Evolutionary conservation across 1,140 invertebrate genomes (phyloP), one percentile per base, ranked within the genome.

Genomic region (Trissolcus basalis): DNA sequence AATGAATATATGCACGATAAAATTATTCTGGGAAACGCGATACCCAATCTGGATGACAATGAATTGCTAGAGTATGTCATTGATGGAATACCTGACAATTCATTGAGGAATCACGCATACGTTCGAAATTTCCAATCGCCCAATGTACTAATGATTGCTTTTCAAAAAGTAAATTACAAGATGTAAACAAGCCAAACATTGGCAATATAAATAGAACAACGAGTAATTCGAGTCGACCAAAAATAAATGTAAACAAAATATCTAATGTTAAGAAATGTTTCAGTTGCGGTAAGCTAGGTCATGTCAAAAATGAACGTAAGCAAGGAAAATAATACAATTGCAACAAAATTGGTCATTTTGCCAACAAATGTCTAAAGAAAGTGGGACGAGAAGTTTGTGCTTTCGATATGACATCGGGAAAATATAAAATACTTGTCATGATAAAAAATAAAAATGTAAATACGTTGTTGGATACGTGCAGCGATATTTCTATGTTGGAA

Each of bases 21-120:
- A n/a, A n/a, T n/a, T n/a, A n/a, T n/a, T n/a, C n/a, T n/a, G n/a
- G n/a, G n/a, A n/a, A n/a, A n/a, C n/a, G n/a, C n/a, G n/a, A n/a
- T n/a, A n/a, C n/a, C n/a, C n/a, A n/a, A n/a, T n/a, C n/a, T n/a
- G 32, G 13, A 16, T 53, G 3, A 2, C 11, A 12, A 16, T 15
- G 50, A 53, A 39, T 53, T 53, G 7, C 5, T 53, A 15, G 50
- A 53, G 33, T 53, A 53, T 39, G 32, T 53, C 1, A 53, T 53
- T 12, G 50, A 53, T 8, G 50, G 50, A n/a, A 53, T 53, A 35
- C 50, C 50, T 2, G 33, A 53, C 16, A 12, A 33, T 50, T 35
- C 33, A 10, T 43, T 43, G 39, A 43, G 11, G 11, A 43, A 43
- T 35, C 33, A 35, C 10, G 33, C 33, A 35, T 35, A 35, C 33